A percentile compares a stretch with the other conserved stretches of the same genome.
Evolutionary conservation across 2,113 vertebrate genomes (phyloP).

Genomic region (Peromyscus maniculatus): DNA sequence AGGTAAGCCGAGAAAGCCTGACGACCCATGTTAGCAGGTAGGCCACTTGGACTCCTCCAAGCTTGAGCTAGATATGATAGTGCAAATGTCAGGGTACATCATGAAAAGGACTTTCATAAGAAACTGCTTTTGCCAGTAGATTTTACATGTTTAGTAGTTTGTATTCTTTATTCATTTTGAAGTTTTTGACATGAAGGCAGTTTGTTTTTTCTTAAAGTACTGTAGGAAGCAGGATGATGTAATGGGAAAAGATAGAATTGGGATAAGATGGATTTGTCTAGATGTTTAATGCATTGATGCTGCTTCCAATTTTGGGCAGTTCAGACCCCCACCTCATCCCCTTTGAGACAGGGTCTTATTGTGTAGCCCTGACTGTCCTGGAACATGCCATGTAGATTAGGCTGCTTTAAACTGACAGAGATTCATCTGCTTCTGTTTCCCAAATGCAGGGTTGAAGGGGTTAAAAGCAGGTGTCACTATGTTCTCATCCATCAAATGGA

Average conservation of each 20-base stretch:
- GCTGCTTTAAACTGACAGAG: background rate
- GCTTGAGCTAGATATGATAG: background rate
- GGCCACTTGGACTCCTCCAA: background rate
- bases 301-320: background rate
- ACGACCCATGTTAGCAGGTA: background rate
- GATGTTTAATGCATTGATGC: background rate
- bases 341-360: background rate
- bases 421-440: background rate
- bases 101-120: background rate
- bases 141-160: background rate
- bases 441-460: background rate
- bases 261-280: background rate
- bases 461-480: background rate
- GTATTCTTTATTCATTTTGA: background rate
- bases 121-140: background rate
- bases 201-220: slow-evolving; percentile 27
- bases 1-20: slow-evolving; percentile 88
- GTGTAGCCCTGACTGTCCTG: background rate
- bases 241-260: background rate
- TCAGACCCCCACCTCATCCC: background rate
- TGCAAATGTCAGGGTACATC: background rate
- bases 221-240: background rate
- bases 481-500: background rate
- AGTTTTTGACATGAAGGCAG: background rate
- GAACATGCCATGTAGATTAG: background rate